Conservation (phyloP, 2,113 vertebrate genomes). For the Oryzias woworae region DNA sequence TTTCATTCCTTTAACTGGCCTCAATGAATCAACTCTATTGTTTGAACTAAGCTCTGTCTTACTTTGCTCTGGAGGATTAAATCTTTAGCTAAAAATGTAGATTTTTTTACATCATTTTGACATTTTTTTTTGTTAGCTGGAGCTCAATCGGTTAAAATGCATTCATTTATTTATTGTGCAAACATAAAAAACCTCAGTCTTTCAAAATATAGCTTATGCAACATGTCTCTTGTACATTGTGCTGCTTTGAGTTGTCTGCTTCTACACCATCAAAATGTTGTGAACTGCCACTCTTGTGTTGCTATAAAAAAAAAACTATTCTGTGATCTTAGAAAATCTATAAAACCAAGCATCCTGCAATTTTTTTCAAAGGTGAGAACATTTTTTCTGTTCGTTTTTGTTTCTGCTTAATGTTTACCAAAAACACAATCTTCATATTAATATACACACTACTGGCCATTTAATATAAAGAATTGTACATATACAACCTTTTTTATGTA, state of each 20-base stretch:
- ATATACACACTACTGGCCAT: no score
- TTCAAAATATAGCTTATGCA: constrained; percentile 10
- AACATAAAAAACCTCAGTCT: constrained; percentile 17
- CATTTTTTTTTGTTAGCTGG: constrained; percentile 24
- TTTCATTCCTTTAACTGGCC: constrained; percentile 9
- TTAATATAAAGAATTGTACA: no score
- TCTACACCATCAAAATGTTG: constrained; percentile 23
- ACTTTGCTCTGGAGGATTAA: constrained; percentile 21
- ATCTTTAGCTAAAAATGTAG: constrained; percentile 31
- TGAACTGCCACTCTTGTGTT: background rate
- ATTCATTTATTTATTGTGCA: constrained; percentile 38
- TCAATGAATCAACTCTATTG: constrained; percentile 24
- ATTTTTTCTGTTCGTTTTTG: background rate
- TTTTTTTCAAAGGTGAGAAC: background rate
- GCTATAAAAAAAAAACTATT: no score
- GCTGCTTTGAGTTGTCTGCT: constrained; percentile 16
- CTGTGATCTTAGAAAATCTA: no score
- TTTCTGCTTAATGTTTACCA: background rate
- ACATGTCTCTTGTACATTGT: constrained; percentile 19
- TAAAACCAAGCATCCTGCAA: background rate
- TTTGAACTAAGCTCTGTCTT: constrained; percentile 12
- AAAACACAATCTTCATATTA: no score
- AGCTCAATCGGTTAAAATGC: constrained; percentile 25
- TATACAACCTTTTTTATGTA: background rate
- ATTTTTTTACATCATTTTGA: constrained; percentile 28